These are phyloP conservation scores for Aldrovandia affinis DNA, from an alignment of 2,797 vertebrate genomes.

Conservation along the genomic window DNA sequence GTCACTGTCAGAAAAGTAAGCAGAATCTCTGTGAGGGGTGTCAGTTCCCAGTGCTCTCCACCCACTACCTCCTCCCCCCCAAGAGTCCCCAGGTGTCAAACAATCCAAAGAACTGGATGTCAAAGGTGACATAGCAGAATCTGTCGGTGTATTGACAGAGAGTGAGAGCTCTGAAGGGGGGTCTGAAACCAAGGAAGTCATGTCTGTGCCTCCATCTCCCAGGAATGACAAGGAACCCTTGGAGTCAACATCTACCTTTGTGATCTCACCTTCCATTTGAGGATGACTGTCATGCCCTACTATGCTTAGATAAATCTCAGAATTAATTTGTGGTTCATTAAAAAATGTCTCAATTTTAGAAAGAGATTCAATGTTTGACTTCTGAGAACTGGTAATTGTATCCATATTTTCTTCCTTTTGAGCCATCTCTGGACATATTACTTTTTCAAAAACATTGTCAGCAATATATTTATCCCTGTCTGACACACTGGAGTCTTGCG, in stretches of 20 bases:
- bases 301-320: background rate
- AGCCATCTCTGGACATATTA: conserved; percentile 11
- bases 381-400: conserved; percentile 28
- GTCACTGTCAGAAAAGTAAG: conserved; percentile 87
- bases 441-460: conserved; percentile 15
- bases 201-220: conserved; percentile 40
- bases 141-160: conserved; percentile 67
- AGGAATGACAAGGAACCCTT: conserved; percentile 39
- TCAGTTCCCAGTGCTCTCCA: conserved; percentile 82
- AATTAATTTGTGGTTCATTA: conserved; percentile 14
- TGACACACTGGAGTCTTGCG: conserved; percentile 23
- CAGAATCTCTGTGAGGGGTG: conserved; percentile 84
- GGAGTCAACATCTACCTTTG: conserved; percentile 23
- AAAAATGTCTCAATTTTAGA: background rate
- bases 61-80: conserved; percentile 65
- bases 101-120: conserved; percentile 77
- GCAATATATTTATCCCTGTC: conserved; percentile 9
- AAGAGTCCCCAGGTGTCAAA: conserved; percentile 84
- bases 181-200: conserved; percentile 65
- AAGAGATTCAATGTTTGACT: conserved; percentile 28
- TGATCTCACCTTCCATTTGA: conserved; percentile 33
- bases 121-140: conserved; percentile 76
- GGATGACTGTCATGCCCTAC: conserved; percentile 35
- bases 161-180: conserved; percentile 69
- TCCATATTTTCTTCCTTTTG: conserved; percentile 39